Percentiles rank a stretch among this genome's conserved stretches.
Evolutionary conservation across 2,113 vertebrate species (phyloP).

Genomic region (Nothocercus nigrocapillus): DNA sequence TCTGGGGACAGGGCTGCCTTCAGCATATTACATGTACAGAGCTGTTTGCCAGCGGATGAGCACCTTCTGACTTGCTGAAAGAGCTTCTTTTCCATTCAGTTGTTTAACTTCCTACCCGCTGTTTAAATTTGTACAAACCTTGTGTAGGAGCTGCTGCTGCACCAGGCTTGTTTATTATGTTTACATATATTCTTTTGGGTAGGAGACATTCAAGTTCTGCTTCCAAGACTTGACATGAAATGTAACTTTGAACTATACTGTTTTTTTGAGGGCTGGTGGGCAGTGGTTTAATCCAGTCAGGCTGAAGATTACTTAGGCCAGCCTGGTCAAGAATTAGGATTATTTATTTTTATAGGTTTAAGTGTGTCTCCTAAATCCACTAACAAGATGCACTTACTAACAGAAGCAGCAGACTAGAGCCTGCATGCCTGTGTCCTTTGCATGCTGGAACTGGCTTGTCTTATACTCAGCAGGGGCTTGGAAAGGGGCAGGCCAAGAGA

Average conservation of each 20-base stretch:
- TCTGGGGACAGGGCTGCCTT: slow-evolving; percentile 15
- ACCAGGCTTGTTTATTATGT: slow-evolving; percentile 37
- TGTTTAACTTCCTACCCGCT: slow-evolving; percentile 32
- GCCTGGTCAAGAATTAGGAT: slow-evolving; percentile 59
- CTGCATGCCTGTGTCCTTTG: slow-evolving; percentile 46
- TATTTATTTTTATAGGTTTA: slow-evolving; percentile 62
- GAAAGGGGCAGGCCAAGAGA: not conserved
- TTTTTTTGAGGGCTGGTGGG: slow-evolving; percentile 53
- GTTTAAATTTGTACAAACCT: slow-evolving; percentile 53
- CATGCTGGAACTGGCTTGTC: slow-evolving; percentile 49
- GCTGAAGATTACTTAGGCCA: slow-evolving; percentile 48
- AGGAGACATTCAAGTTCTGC: slow-evolving; percentile 48
- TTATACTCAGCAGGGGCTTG: slow-evolving; percentile 36
- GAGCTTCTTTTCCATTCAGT: slow-evolving; percentile 59
- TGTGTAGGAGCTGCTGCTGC: slow-evolving; percentile 55
- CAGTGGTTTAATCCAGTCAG: slow-evolving; percentile 22
- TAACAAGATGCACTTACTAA: slow-evolving; percentile 74
- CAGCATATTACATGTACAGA: not conserved
- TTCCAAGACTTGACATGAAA: slow-evolving; percentile 60
- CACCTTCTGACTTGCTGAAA: slow-evolving; percentile 63
- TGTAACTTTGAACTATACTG: slow-evolving; percentile 34
- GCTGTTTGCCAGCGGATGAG: slow-evolving; percentile 16
- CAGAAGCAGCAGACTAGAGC: slow-evolving; percentile 52
- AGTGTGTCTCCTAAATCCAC: slow-evolving; percentile 64
- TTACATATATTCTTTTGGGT: slow-evolving; percentile 58